Evolutionary conservation across 2,113 vertebrate genomes (phyloP), one percentile per base, ranked within the genome.

Genomic region (Diphyllodes magnificus): DNA sequence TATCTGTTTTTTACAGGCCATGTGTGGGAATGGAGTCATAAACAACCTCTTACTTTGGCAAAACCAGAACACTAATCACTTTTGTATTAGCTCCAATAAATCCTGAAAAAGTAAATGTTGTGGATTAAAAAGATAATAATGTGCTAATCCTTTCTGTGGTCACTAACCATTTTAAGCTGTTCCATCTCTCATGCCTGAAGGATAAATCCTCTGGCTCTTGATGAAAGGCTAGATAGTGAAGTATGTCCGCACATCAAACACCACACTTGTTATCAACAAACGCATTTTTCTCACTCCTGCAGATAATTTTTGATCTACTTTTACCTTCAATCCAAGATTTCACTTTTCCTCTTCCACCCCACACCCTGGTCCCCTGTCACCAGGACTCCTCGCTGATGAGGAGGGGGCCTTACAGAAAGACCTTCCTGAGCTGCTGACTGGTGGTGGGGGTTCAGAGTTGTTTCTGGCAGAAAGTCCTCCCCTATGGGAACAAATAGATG

Each of bases 71-170:
- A 90, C 90, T 97, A 94, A 97, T 96, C 87, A 96, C 77, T 97
- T 97, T 96, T 95, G 73, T 97, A 93, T 97, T 92, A 84, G 92
- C 91, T 88, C 51, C n/a, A 85, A 82, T 94, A 96, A 95, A 94
- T 88, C 93, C 82, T 56, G 57, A 91, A 96, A 88, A 93, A 87
- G 81, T 95, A 95, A 96, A 92, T 95, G 76, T 72, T 95, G 65
- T 86, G 87, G 81, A 95, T 97, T 97, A 92, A 89, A 91, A 96
- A 95, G 77, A 94, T 93, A 92, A 97, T 97, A 95, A 95, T 39
- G 63, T 94, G 66, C 76, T 97, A 96, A 97, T 92, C 87, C 84
- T 82, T 96, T 73, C 75, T 70, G 71, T 94, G 93, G 73, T 95
- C 94, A 95, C 78, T 96, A 88, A 95, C 84, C 89, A 90, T 92